Evolutionary conservation across 2,113 vertebrate genomes (phyloP).

Genomic region (Aramus guarauna): DNA sequence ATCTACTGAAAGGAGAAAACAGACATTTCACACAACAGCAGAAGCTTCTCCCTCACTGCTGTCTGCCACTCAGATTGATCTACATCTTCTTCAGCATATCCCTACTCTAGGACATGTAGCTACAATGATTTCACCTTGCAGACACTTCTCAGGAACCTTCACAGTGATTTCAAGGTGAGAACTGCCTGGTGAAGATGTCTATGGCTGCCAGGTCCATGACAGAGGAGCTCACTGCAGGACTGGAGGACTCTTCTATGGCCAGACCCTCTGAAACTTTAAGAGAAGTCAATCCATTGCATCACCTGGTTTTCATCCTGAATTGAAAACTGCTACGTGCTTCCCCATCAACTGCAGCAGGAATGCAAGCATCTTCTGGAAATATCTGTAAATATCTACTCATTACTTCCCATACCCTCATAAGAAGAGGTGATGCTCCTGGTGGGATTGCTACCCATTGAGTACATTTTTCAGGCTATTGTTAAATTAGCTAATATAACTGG

Average conservation of each 20-base stretch:
- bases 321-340: not conserved
- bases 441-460: not conserved
- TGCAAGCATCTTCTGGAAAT: not conserved
- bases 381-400: not conserved
- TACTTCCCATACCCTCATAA: not conserved
- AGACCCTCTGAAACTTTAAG: not conserved
- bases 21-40: not conserved
- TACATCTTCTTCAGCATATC: not conserved
- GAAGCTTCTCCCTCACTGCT: not conserved
- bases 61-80: too few relatives aligned
- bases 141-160: not conserved
- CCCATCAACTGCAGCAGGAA: not conserved
- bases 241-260: not conserved
- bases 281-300: not conserved
- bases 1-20: not conserved
- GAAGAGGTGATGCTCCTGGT: not conserved
- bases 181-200: not conserved
- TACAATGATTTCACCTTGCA: not conserved
- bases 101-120: not conserved
- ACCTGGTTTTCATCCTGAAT: not conserved
- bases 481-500: not conserved
- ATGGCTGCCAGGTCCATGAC: not conserved
- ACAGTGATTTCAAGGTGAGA: not conserved
- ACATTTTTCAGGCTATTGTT: not conserved
- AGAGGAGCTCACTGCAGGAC: not conserved